phyloP scores from a whole-genome alignment of 1,140 invertebrate genomes.

The Fopius arisanus region DNA sequence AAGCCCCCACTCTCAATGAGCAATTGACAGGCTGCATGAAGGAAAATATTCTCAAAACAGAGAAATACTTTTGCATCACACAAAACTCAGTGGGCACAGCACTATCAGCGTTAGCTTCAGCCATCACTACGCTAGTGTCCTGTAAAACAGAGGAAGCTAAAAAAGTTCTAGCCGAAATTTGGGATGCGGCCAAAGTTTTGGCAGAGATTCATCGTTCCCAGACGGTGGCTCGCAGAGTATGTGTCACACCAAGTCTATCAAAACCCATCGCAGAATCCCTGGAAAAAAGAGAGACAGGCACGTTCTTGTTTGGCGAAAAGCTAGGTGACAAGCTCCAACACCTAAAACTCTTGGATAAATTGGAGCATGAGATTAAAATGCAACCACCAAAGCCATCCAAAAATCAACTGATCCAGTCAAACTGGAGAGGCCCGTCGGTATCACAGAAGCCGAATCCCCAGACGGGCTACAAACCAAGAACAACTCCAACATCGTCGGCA shows the following conservation, averaged over 20 bases:
- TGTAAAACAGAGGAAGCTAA: neutral
- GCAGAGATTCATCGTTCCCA: constrained; percentile 4
- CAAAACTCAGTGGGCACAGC: neutral
- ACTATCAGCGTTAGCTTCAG: neutral
- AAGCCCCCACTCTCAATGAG: constrained; percentile 13
- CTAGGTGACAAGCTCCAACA: constrained; percentile 25
- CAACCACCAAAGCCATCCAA: neutral
- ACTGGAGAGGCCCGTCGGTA: neutral
- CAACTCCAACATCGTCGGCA: neutral
- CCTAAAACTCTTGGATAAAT: constrained; percentile 13
- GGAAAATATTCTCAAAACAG: neutral
- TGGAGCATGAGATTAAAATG: constrained; percentile 9
- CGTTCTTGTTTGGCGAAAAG: constrained; percentile 39
- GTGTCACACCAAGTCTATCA: constrained; percentile 21
- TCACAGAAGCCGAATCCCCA: neutral
- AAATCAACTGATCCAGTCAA: neutral
- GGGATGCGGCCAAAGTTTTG: neutral
- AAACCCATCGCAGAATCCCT: constrained; percentile 32
- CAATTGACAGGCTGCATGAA: constrained; percentile 16
- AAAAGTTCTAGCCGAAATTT: neutral
- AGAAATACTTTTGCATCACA: neutral
- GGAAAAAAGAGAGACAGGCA: constrained; percentile 39
- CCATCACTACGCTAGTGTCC: neutral
- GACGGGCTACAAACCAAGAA: constrained; percentile 6
- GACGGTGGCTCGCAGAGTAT: constrained; percentile 30